phyloP scores from a whole-genome alignment of 2,113 vertebrate genomes.

The Emydura subglobosa region DNA sequence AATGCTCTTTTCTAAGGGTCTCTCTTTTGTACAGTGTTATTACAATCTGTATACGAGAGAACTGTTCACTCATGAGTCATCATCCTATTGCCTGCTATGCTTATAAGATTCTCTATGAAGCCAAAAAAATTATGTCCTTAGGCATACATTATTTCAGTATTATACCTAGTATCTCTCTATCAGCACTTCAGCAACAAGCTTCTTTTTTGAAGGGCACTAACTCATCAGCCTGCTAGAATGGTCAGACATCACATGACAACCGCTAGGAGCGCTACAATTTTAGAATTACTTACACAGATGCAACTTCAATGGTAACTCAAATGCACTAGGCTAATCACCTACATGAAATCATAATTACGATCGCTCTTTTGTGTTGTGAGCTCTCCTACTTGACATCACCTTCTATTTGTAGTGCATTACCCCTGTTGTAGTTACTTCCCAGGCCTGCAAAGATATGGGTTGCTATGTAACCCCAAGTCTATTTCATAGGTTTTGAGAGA shows the following conservation, averaged over 20 bases:
- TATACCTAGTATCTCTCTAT: neutral
- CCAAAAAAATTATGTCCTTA: neutral
- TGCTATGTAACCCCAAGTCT: neutral
- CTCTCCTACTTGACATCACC: neutral
- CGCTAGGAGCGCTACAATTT: neutral
- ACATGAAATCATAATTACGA: neutral
- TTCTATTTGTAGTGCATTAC: neutral
- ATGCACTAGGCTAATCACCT: neutral
- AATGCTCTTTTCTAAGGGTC: neutral
- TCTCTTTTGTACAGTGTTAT: neutral
- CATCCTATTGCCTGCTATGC: neutral
- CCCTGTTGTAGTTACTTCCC: neutral
- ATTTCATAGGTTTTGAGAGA: neutral
- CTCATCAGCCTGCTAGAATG: neutral
- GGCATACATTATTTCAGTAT: neutral
- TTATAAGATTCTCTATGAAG: neutral
- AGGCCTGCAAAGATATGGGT: neutral
- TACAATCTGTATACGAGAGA: neutral
- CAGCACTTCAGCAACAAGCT: neutral
- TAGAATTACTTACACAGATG: accelerated
- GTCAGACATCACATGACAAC: neutral
- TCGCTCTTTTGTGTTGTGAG: neutral
- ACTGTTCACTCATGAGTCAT: neutral
- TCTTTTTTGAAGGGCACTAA: neutral
- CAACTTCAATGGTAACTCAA: neutral